These are phyloP conservation scores for Ictalurus furcatus DNA, from an alignment of 2,113 vertebrate species.

Conservation along the genomic window DNA sequence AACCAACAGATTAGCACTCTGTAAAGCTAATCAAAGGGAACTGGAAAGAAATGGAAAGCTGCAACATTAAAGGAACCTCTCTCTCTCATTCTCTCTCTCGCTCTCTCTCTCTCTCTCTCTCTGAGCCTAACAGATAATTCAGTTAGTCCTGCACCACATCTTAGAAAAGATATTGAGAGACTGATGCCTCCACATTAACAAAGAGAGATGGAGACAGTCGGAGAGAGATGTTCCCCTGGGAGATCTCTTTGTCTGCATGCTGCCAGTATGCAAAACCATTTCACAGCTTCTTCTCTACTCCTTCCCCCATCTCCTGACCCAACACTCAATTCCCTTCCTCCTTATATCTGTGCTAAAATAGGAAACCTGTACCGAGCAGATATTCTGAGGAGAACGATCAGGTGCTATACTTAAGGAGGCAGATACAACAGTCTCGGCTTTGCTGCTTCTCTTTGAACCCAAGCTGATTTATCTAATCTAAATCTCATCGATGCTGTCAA, in stretches of 20 bases:
- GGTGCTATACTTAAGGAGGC: not conserved
- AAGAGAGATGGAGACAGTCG: slow-evolving; percentile 42
- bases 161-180: slow-evolving; percentile 29
- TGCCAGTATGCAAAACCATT: slow-evolving; percentile 44
- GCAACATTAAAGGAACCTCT: slow-evolving; percentile 24
- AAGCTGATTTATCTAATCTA: not conserved
- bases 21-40: slow-evolving; percentile 22
- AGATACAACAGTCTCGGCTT: not conserved
- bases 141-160: slow-evolving; percentile 39
- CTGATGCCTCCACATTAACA: slow-evolving; percentile 40
- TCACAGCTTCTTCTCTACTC: slow-evolving; percentile 29
- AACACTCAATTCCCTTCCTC: slow-evolving; percentile 9
- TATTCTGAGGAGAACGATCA: slow-evolving; percentile 25
- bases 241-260: slow-evolving; percentile 52
- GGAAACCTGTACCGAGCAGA: slow-evolving; percentile 1
- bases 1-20: not conserved
- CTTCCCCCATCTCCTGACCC: slow-evolving; percentile 46
- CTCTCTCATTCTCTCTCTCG: not conserved
- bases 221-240: slow-evolving; percentile 48
- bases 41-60: slow-evolving; percentile 7
- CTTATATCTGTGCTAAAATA: slow-evolving; percentile 27
- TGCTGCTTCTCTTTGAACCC: not conserved
- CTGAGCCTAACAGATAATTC: slow-evolving; percentile 51
- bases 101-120: slow-evolving; percentile 7
- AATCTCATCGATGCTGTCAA: not conserved